These are phyloP conservation scores for Caenorhabditis panamensis DNA, from an alignment of 2,888 invertebrate genomes.

Conservation along the genomic window DNA sequence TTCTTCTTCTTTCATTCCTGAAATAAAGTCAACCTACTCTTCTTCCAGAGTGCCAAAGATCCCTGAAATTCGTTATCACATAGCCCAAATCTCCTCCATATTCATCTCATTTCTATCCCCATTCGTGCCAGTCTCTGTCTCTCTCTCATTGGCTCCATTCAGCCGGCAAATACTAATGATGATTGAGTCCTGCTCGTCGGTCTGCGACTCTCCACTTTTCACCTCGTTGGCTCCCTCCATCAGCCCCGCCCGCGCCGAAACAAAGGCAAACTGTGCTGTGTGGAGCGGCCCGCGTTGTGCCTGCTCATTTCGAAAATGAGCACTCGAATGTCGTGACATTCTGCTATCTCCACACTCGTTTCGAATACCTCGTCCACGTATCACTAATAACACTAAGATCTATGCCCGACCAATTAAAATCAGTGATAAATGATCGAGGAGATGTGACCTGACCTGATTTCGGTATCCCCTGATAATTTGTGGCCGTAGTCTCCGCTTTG, in stretches of 20 bases:
- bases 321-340: conserved; percentile 33
- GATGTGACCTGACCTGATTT: conserved; percentile 4
- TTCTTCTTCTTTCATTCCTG: conserved; percentile 2
- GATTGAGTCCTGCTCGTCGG: conserved; percentile 4
- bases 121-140: conserved; percentile 5
- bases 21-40: neutral
- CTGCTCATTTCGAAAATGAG: conserved; percentile 37
- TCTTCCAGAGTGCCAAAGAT: too few relatives aligned
- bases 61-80: neutral
- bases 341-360: neutral
- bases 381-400: neutral
- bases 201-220: conserved; percentile 26
- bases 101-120: neutral
- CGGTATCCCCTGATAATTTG: conserved; percentile 1
- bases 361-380: neutral
- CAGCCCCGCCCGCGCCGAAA: conserved; percentile 31
- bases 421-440: conserved; percentile 8
- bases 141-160: neutral
- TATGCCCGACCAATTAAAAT: neutral
- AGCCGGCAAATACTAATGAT: conserved; percentile 2
- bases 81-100: neutral
- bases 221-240: conserved; percentile 11
- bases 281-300: conserved; percentile 15
- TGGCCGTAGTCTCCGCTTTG: too few relatives aligned
- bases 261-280: conserved; percentile 41